Evolutionary conservation across 92 coral and sea anemone genomes (phyloP).

Genomic region (Epizoanthus fatuus): DNA sequence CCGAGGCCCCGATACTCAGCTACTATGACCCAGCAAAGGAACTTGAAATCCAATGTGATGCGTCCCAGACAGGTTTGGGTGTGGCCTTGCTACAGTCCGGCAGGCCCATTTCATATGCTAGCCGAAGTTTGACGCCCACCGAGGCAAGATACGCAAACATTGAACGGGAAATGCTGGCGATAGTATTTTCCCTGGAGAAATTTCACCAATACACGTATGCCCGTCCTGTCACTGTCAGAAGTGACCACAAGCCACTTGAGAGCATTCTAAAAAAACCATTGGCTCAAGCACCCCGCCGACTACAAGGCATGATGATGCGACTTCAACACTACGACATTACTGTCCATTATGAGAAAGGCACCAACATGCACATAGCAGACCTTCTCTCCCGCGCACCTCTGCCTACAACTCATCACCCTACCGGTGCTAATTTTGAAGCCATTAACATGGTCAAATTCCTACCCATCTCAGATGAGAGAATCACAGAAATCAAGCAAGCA

Average conservation of each 20-base stretch:
- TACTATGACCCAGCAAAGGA: no score
- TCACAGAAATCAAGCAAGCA: slow-evolving; percentile 20
- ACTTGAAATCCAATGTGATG: slow-evolving; percentile 15
- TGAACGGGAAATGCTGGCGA: slow-evolving; percentile 25
- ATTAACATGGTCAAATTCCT: slow-evolving; percentile 46
- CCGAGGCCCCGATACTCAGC: neutral
- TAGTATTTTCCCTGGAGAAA: slow-evolving; percentile 25
- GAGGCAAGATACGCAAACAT: slow-evolving; percentile 6
- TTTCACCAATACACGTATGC: slow-evolving; percentile 19
- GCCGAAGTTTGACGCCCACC: neutral
- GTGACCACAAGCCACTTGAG: slow-evolving; percentile 50
- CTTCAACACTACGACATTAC: slow-evolving; percentile 40
- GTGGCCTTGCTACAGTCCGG: neutral
- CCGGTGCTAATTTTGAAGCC: slow-evolving; percentile 33
- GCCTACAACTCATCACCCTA: slow-evolving; percentile 37
- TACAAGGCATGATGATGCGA: slow-evolving; percentile 57
- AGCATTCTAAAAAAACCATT: slow-evolving; percentile 34
- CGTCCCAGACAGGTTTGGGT: neutral
- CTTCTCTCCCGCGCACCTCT: slow-evolving; percentile 46
- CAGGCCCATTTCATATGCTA: neutral
- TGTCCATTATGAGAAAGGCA: slow-evolving; percentile 21
- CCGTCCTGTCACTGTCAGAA: slow-evolving; percentile 2
- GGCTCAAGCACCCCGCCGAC: slow-evolving; percentile 34
- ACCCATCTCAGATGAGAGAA: slow-evolving; percentile 8
- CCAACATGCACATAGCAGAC: slow-evolving; percentile 53